Base-by-base conservation (phyloP, 2,113 vertebrate genomes). In the Lucifuga dentata region DNA sequence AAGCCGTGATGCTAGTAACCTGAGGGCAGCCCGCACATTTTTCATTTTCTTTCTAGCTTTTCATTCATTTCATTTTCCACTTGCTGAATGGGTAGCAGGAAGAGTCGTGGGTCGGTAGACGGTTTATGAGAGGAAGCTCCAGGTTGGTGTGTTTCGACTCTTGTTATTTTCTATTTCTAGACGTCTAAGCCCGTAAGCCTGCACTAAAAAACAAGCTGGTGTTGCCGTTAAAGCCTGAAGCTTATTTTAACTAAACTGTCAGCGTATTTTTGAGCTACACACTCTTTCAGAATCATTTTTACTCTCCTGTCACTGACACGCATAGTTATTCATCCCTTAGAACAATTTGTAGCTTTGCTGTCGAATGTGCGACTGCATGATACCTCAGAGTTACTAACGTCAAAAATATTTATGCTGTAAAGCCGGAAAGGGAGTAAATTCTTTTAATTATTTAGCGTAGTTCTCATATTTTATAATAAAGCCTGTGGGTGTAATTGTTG, bases 121-220 rank as follows among this genome's bases (percentile, higher is more conserved):
- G 17, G 38, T 89, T 55, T 21, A 64, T 86, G 85, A 83, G 40
- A 78, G 63, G 57, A 65, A 46, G 11, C 50, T 51, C 15, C 3
- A 84, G 89, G 89, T 89, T 15, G 15, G 83, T 78, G 11, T 41
- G 39, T 58, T 45, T 19, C 58, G 17, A 33, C 39, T 57, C 11
- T 12, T 29, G 44, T n/a, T 1, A 45, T 72, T 50, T 23, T 23
- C 64, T 72, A 64, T 75, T 80, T 83, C 11, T 40, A 56, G 73
- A 60, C 11, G 19, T 66, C 33, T 80, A 70, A 87, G 59, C 74
- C 64, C 35, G 49, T 84, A 84, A 89, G 68, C 81, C 57, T 61
- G 50, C 17, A 50, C 60, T 50, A 62, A 75, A 64, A 53, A 19
- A 66, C 36, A 65, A 56, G 46, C 1, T 35, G 8, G 46, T 48